Conservation (phyloP, 2,797 vertebrate genomes). For the Xiphophorus birchmanni region DNA sequence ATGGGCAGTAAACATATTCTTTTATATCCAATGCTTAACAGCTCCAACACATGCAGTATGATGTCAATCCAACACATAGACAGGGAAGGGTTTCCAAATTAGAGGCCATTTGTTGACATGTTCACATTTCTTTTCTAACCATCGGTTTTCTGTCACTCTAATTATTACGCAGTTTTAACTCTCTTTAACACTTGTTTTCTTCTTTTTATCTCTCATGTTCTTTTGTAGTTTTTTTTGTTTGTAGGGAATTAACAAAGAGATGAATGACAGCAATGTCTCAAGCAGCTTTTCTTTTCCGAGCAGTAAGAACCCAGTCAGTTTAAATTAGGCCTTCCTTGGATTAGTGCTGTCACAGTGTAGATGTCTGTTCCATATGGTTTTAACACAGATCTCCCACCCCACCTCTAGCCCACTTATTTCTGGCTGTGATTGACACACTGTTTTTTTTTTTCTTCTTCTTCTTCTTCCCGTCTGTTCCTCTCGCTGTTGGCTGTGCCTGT, state of each 20-base stretch:
- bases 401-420: slow-evolving; percentile 76
- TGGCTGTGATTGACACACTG: slow-evolving; percentile 78
- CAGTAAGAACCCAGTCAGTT: slow-evolving; percentile 61
- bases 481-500: slow-evolving; percentile 82
- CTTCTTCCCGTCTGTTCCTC: slow-evolving; percentile 74
- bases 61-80: slow-evolving; percentile 47
- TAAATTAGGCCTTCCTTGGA: slow-evolving; percentile 71
- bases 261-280: slow-evolving; percentile 38
- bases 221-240: slow-evolving; percentile 38
- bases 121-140: slow-evolving; percentile 15
- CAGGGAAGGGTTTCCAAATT: slow-evolving; percentile 35
- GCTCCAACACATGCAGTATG: slow-evolving; percentile 39
- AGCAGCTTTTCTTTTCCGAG: slow-evolving; percentile 20
- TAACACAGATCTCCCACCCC: slow-evolving; percentile 73
- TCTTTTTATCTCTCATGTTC: slow-evolving; percentile 31
- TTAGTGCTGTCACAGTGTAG: slow-evolving; percentile 70
- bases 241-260: slow-evolving; percentile 42
- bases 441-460: slow-evolving; percentile 28
- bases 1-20: slow-evolving; percentile 68
- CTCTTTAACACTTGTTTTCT: slow-evolving; percentile 22
- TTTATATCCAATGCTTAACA: slow-evolving; percentile 52
- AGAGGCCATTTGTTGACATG: slow-evolving; percentile 32
- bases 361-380: slow-evolving; percentile 79
- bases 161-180: slow-evolving; percentile 29
- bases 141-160: slow-evolving; percentile 35